Conservation (phyloP, 37 sponge, comb jelly and placozoan species). For the Dysidea cf. avara region DNA sequence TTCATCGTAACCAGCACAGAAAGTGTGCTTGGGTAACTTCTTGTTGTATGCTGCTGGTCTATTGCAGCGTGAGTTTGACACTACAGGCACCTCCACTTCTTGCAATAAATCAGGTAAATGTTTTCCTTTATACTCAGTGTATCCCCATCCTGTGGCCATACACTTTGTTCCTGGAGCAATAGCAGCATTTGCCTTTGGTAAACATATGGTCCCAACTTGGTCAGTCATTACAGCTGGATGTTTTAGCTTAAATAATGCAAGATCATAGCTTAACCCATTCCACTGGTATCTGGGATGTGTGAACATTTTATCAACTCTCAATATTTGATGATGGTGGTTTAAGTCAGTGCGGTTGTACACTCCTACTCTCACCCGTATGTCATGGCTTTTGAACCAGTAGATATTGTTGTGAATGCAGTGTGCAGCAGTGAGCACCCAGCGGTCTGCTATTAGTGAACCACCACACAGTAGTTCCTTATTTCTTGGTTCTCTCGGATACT, state of each 20-base stretch:
- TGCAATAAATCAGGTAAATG: slow-evolving; percentile 36
- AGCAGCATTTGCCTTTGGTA: slow-evolving; percentile 15
- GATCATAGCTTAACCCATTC: slow-evolving; percentile 11
- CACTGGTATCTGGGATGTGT: background rate
- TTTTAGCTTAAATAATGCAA: slow-evolving; percentile 33
- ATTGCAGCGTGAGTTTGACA: slow-evolving; percentile 26
- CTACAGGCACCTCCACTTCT: slow-evolving; percentile 33
- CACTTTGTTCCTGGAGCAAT: slow-evolving; percentile 24
- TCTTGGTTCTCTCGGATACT: background rate
- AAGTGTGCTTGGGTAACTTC: slow-evolving; percentile 8
- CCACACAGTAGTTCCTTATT: background rate
- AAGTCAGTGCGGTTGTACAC: slow-evolving; percentile 33
- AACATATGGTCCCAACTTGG: slow-evolving; percentile 15
- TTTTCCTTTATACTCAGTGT: background rate
- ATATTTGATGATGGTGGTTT: background rate
- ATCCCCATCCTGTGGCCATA: slow-evolving; percentile 57
- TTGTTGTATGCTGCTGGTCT: slow-evolving; percentile 7
- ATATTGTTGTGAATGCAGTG: slow-evolving; percentile 31
- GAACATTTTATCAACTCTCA: background rate
- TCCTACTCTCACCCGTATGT: slow-evolving; percentile 29
- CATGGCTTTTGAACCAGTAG: background rate
- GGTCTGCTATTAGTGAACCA: slow-evolving; percentile 42
- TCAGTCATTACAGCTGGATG: slow-evolving; percentile 15
- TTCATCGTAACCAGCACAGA: slow-evolving; percentile 43
- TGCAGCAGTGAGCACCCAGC: slow-evolving; percentile 55